Evolutionary conservation across 37 sponge, comb jelly and placozoan species (phyloP).

Genomic region (Chondrilla cf. caribensis): DNA sequence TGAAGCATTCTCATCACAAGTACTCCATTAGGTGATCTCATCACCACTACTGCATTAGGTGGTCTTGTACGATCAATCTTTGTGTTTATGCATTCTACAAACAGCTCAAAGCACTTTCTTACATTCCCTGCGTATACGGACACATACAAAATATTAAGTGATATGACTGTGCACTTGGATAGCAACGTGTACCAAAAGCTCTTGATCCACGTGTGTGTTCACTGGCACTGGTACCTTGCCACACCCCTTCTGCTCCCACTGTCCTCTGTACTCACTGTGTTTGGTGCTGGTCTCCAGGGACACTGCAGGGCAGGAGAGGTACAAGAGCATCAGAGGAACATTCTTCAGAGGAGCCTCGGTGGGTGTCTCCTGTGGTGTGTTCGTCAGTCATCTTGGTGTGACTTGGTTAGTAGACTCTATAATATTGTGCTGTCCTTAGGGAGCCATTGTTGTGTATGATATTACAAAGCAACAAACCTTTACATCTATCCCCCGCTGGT

Average conservation of each 20-base stretch:
- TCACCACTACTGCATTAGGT: too few relatives aligned
- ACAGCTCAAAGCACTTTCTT: too few relatives aligned
- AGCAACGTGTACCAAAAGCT: background rate
- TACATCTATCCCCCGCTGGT: conserved; percentile 50
- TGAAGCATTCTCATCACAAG: too few relatives aligned
- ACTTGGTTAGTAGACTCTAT: too few relatives aligned
- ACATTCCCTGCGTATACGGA: too few relatives aligned
- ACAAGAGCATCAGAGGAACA: conserved; percentile 57
- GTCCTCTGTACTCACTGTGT: too few relatives aligned
- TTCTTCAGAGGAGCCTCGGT: conserved; percentile 82
- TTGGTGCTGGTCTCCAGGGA: too few relatives aligned
- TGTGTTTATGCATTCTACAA: too few relatives aligned
- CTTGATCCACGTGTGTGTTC: background rate
- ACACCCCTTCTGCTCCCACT: background rate
- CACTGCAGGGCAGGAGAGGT: conserved; percentile 86
- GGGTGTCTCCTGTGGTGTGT: background rate
- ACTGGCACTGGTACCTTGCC: background rate
- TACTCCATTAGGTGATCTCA: too few relatives aligned
- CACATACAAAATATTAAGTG: too few relatives aligned
- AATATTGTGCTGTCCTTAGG: conserved; percentile 49
- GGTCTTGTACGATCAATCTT: too few relatives aligned
- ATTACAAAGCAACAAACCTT: conserved; percentile 44
- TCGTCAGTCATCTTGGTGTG: too few relatives aligned
- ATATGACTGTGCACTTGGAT: background rate
- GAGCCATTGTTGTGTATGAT: conserved; percentile 66